Base-by-base conservation (phyloP, 2,113 vertebrate genomes). In the Osmerus eperlanus region DNA sequence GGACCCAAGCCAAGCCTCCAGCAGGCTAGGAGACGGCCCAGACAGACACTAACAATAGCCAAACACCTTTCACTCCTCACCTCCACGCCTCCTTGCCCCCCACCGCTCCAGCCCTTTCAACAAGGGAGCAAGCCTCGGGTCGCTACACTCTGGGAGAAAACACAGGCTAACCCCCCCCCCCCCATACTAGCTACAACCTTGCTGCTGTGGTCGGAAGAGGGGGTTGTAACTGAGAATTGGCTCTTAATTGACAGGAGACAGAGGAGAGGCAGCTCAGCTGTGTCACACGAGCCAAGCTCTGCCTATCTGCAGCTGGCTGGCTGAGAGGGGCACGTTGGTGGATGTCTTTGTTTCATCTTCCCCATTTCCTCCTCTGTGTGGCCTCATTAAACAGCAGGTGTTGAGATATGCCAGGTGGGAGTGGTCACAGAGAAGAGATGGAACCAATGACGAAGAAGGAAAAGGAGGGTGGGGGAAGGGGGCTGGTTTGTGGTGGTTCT, bases 301-400 rank as follows among this genome's bases (percentile, higher is more conserved):
- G 67, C 76, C 78, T 85, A 56, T 23, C 52, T 72, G 70, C 81
- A 88, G 85, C 88, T 87, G 86, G 82, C 76, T 47, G 41, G 41
- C 41, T 47, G 41, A 12, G 41, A 12, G 8, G 54, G 80, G 79
- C 67, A 78, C 73, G 60, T 67, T 69, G 67, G 54, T 67, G 78
- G 75, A 83, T 19, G 83, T 80, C 87, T 85, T 84, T 76, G 71
- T 84, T 87, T 89, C 75, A 83, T 85, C 41, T 83, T 68, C 66
- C 73, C 81, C 78, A 75, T 78, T 76, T 62, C 67, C 64, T 68
- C 76, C 72, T 78, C 61, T 81, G 85, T 85, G 85, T 87, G 85
- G 74, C 71, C 65, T 86, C 83, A 86, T 88, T 88, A 85, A 84
- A 86, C 79, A 85, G 89, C 87, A 91, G 88, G 89, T 89, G 87